phyloP scores from a whole-genome alignment of 2,113 vertebrate species.

The Tragelaphus buxtoni region DNA sequence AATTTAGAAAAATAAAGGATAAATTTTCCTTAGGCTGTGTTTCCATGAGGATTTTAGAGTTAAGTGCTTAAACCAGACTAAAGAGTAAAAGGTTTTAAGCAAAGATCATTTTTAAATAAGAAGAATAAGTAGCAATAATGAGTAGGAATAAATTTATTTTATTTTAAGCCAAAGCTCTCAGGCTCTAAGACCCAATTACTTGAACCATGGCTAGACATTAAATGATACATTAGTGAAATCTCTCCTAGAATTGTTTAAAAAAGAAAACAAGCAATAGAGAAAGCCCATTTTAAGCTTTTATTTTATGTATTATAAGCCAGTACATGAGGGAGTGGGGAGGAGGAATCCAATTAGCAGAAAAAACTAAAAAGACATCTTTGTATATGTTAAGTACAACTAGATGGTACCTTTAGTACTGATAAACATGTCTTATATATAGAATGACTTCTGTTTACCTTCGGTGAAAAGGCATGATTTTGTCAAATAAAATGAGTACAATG shows the following conservation, averaged over 20 bases:
- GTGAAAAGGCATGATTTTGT: background rate
- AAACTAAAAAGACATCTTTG: background rate
- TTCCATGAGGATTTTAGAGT: background rate
- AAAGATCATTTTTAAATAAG: background rate
- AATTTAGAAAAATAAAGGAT: background rate
- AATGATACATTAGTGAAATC: slow-evolving; percentile 22
- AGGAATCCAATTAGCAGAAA: slow-evolving; percentile 72
- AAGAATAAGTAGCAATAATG: background rate
- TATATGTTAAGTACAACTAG: background rate
- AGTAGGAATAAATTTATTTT: slow-evolving; percentile 13
- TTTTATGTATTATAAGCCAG: slow-evolving; percentile 57
- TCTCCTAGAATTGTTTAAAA: slow-evolving; percentile 43
- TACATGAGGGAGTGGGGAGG: slow-evolving; percentile 26
- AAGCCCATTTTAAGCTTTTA: slow-evolving; percentile 62
- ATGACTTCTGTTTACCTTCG: background rate
- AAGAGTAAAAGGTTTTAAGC: background rate
- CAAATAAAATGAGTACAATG: background rate
- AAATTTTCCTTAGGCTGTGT: background rate
- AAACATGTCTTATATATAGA: background rate
- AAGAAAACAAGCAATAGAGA: slow-evolving; percentile 48
- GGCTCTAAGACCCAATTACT: slow-evolving; percentile 28
- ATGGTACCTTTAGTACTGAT: background rate
- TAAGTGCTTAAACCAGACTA: background rate
- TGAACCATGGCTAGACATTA: slow-evolving; percentile 31
- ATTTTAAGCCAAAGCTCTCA: slow-evolving; percentile 35